phyloP scores from a whole-genome alignment of 1,140 invertebrate species.

The Pygmarrhopalites habei region DNA sequence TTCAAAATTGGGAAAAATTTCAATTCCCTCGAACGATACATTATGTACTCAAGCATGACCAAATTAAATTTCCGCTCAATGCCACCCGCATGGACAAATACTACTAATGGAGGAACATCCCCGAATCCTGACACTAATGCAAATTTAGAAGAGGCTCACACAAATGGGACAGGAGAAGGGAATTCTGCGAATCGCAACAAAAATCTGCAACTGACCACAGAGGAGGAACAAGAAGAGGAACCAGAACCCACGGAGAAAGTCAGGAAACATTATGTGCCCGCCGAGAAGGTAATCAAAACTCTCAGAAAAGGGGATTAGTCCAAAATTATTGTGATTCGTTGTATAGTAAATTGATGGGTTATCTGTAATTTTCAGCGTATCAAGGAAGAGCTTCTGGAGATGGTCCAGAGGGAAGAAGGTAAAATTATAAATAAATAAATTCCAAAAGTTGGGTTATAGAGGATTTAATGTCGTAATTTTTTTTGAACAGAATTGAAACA shows the following conservation, averaged over 20 bases:
- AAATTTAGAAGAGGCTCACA: not conserved
- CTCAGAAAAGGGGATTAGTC: too few relatives aligned
- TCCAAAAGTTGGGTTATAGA: too few relatives aligned
- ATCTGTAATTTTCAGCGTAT: too few relatives aligned
- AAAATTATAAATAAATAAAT: too few relatives aligned
- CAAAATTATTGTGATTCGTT: too few relatives aligned
- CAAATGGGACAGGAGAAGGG: too few relatives aligned
- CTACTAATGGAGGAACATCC: not conserved
- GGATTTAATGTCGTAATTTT: too few relatives aligned
- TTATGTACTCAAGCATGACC: slow-evolving; percentile 11
- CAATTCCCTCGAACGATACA: slow-evolving; percentile 12
- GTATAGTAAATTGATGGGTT: too few relatives aligned
- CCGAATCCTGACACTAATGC: not conserved
- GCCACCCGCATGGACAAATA: not conserved
- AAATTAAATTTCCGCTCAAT: slow-evolving; percentile 10
- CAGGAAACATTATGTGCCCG: not conserved
- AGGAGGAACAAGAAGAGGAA: not conserved
- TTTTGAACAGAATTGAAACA: slow-evolving; percentile 3
- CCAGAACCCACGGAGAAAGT: not conserved
- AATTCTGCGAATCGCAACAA: too few relatives aligned
- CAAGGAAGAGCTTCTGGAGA: slow-evolving; percentile 7
- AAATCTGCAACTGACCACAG: not conserved
- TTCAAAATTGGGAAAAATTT: slow-evolving; percentile 14
- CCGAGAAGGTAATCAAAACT: not conserved
- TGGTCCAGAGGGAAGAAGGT: slow-evolving; percentile 9